Percentiles rank a stretch among this genome's conserved stretches.
These are phyloP conservation scores for Heterodera filipjevi DNA, from an alignment of 2,888 invertebrate species.

Conservation along the genomic window DNA sequence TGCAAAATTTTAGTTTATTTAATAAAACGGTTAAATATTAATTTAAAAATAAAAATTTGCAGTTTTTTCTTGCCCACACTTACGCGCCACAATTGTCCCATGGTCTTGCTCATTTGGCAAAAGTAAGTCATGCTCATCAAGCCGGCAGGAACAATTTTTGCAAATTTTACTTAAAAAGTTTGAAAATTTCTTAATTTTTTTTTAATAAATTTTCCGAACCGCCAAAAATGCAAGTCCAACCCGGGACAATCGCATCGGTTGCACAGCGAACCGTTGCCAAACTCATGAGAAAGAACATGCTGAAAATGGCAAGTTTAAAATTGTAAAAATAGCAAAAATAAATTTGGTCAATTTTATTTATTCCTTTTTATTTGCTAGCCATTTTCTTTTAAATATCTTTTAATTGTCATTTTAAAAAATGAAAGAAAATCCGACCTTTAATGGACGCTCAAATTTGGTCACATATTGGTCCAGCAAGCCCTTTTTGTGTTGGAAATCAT, in stretches of 20 bases:
- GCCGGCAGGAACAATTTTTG: conserved; percentile 82
- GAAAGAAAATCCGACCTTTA: neutral
- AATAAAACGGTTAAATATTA: neutral
- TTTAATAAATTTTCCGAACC: conserved; percentile 47
- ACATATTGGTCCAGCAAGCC: neutral
- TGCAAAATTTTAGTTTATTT: too few species aligned
- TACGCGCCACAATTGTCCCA: conserved; percentile 52
- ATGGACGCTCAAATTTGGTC: conserved; percentile 1
- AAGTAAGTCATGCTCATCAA: conserved; percentile 80
- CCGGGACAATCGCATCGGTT: conserved; percentile 76
- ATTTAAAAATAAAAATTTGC: neutral
- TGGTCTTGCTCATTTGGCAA: conserved; percentile 55
- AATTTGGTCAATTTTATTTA: too few species aligned
- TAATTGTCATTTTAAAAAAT: neutral
- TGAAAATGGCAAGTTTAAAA: neutral
- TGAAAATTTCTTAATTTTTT: neutral
- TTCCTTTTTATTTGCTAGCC: too few species aligned
- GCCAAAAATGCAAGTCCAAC: conserved; percentile 74
- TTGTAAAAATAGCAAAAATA: too few species aligned
- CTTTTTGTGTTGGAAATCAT: neutral
- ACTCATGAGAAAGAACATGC: conserved; percentile 76
- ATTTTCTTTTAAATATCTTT: too few species aligned
- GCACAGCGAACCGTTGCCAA: conserved; percentile 85
- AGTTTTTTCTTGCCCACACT: neutral
- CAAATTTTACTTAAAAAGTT: too few species aligned